Conservation (phyloP, 2,888 invertebrate species). For the Ophion ellenae region DNA sequence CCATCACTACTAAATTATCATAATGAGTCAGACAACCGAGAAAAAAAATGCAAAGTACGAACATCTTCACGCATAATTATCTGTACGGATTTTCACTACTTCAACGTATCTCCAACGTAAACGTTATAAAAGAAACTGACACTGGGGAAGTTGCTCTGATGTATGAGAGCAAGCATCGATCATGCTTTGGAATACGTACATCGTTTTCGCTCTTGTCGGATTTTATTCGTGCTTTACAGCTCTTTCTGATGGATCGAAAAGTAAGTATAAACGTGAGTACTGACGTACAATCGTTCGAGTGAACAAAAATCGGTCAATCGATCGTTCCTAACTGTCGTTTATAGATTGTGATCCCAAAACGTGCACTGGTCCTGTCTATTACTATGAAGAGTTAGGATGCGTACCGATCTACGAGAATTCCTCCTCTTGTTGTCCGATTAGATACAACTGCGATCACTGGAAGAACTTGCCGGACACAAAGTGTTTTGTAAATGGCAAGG, state of each 20-base stretch:
- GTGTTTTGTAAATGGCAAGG: slow-evolving; percentile 73
- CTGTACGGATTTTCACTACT: background rate
- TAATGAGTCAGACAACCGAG: background rate
- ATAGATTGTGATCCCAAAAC: slow-evolving; percentile 2
- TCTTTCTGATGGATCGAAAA: background rate
- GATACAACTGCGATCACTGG: slow-evolving; percentile 75
- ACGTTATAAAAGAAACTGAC: background rate
- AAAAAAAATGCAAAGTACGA: too few species aligned
- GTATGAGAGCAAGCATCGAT: background rate
- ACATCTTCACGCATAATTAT: background rate
- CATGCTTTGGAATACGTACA: background rate
- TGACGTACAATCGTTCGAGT: background rate
- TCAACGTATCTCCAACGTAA: background rate
- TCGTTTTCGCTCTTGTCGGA: background rate
- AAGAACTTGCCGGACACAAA: slow-evolving; percentile 66
- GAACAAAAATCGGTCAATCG: background rate
- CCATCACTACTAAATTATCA: background rate
- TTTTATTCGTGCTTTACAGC: background rate
- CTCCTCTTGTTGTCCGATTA: slow-evolving; percentile 72
- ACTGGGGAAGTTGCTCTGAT: background rate
- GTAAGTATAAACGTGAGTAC: background rate
- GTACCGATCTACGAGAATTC: slow-evolving; percentile 71
- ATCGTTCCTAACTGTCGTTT: background rate
- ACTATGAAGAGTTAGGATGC: slow-evolving; percentile 74
- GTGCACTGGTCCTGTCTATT: slow-evolving; percentile 74